Percentiles rank a stretch among this genome's conserved stretches.
Evolutionary conservation across 2,797 vertebrate genomes (phyloP).

Genomic region (Prunella strophiata): DNA sequence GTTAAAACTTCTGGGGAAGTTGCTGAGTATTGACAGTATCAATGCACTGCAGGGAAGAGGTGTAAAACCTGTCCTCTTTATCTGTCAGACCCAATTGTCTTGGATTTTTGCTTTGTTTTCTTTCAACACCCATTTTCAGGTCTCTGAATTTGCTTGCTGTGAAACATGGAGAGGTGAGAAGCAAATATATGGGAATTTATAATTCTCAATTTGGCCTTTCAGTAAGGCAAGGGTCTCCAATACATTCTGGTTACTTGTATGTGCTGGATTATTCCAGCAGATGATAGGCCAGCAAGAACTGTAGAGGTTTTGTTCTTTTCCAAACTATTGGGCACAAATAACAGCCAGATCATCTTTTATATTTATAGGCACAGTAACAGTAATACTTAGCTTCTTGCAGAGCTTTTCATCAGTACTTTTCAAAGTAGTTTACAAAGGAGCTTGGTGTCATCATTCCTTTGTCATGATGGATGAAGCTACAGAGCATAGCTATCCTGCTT

Average conservation of each 20-base stretch:
- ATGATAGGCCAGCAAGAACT: background rate
- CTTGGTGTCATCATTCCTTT: background rate
- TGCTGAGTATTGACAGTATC: background rate
- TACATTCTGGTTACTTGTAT: background rate
- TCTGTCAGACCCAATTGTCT: background rate
- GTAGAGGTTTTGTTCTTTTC: constrained; percentile 11
- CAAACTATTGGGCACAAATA: background rate
- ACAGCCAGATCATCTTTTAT: background rate
- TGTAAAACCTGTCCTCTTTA: background rate
- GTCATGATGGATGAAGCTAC: background rate
- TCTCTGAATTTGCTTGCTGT: background rate
- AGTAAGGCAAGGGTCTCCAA: background rate
- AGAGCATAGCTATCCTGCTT: background rate
- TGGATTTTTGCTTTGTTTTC: background rate
- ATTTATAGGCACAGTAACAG: background rate
- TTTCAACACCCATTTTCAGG: background rate
- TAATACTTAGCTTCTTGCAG: background rate
- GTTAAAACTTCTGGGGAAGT: background rate
- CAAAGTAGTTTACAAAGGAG: background rate
- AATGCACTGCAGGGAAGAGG: background rate
- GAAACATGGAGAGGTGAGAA: background rate
- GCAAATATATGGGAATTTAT: background rate
- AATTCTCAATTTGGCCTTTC: background rate
- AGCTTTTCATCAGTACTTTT: background rate
- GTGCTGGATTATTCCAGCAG: background rate